A percentile compares a stretch with the other conserved stretches of the same genome.
phyloP scores from a whole-genome alignment of 2,797 vertebrate genomes.

The Darevskia mixta region DNA sequence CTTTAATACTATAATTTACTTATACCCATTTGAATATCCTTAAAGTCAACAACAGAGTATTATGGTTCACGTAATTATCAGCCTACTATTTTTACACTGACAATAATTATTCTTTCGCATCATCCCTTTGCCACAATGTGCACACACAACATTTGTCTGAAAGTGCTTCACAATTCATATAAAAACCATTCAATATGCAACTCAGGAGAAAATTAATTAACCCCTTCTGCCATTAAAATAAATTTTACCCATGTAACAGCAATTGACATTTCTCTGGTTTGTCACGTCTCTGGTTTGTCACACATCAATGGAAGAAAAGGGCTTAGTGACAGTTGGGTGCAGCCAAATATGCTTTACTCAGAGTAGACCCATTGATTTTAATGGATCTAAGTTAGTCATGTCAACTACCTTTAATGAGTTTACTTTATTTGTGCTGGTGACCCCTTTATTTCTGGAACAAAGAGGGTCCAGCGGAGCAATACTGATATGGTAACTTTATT shows the following conservation, averaged over 20 bases:
- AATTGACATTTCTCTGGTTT: not conserved
- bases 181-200: not conserved
- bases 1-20: constrained; percentile 36
- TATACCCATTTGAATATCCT: constrained; percentile 25
- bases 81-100: constrained; percentile 23
- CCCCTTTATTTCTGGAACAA: not conserved
- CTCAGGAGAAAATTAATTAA: not conserved
- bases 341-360: too few species aligned
- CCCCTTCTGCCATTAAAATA: not conserved
- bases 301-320: not conserved
- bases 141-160: not conserved
- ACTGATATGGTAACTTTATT: not conserved
- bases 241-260: not conserved
- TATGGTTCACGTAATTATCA: constrained; percentile 14
- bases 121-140: not conserved
- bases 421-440: not conserved
- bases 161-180: not conserved
- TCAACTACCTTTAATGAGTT: too few species aligned
- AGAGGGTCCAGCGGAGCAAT: not conserved
- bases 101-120: constrained; percentile 6
- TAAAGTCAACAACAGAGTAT: constrained; percentile 19
- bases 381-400: too few species aligned
- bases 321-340: not conserved
- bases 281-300: not conserved
- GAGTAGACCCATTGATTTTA: too few species aligned